A percentile compares a stretch with the other conserved stretches of the same genome.
Conservation (phyloP, 2,888 invertebrate genomes). For the Dicyrtomina minuta region DNA sequence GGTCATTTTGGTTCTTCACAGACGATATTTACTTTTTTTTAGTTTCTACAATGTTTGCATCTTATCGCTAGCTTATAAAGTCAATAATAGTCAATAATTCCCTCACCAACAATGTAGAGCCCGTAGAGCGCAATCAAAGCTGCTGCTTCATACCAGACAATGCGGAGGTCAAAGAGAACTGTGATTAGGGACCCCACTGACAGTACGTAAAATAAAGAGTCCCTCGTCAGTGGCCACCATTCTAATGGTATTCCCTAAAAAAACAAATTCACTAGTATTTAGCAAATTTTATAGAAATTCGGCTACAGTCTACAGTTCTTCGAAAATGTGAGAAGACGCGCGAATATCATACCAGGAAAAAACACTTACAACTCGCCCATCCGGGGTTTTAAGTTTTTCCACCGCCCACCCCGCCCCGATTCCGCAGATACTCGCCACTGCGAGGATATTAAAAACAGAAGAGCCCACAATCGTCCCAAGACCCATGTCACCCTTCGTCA, state of each 20-base stretch:
- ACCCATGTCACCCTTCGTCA: constrained; percentile 65
- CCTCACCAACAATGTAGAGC: constrained; percentile 62
- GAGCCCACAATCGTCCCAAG: constrained; percentile 70
- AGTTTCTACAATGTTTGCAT: not conserved
- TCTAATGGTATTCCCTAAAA: constrained; percentile 72
- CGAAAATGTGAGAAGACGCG: not conserved
- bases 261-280: constrained; percentile 6
- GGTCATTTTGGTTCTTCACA: too few species aligned
- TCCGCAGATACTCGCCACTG: constrained; percentile 54
- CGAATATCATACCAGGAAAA: not conserved
- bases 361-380: constrained; percentile 33
- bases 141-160: constrained; percentile 78
- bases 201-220: constrained; percentile 73
- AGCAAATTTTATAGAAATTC: not conserved
- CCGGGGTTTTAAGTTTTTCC: constrained; percentile 23
- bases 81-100: not conserved
- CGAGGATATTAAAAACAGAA: constrained; percentile 56
- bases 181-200: constrained; percentile 70
- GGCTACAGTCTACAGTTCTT: not conserved
- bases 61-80: not conserved
- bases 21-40: too few species aligned
- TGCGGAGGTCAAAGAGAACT: constrained; percentile 75
- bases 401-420: constrained; percentile 47
- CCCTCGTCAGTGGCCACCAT: constrained; percentile 78
- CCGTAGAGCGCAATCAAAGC: constrained; percentile 72